Evolutionary conservation across 2,113 vertebrate genomes (phyloP), one percentile per base, ranked within the genome.

Genomic region (Nothoprocta pentlandii): DNA sequence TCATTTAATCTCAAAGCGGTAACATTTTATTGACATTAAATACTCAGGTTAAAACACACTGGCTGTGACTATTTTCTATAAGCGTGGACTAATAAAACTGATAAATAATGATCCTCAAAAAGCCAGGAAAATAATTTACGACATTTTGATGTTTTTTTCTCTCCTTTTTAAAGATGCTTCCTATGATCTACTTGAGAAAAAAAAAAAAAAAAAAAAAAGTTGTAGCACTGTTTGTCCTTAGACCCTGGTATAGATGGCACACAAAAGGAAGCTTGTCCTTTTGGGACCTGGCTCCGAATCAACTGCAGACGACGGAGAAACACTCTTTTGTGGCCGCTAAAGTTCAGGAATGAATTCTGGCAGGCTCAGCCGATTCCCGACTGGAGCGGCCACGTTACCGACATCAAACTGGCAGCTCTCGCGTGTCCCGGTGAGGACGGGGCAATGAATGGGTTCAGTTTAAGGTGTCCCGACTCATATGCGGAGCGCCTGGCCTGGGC

Each of bases 231-330:
- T 95, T 95, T 96, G 84, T 97, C 78, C 59, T 59, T 95, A 94
- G 92, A 92, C 91, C 93, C 87, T 69, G 69, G 92, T 95, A 93
- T 92, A 95, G 95, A 95, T 93, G 93, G 85, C 85, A 87, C 92
- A 98, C 97, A 98, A 97, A 98, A 98, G 95, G 87, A 96, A 98
- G 96, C 97, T 92, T 98, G 98, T 98, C 96, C 95, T 97, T 97
- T 74, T 74, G 97, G 94, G 96, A 96, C 96, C 96, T 96, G 95
- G 94, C 97, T 97, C 97, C 97, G 96, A 98, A 97, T 98, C 96
- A 95, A 95, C 97, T 98, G 96, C 97, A 96, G 96, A 97, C 53
- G 87, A 98, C 94, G 97, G 97, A 98, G 97, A 98, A 98, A 97
- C 97, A 97, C 96, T 96, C 97, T 97, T 98, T 98, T 98, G 98